Base-by-base conservation (phyloP, 2,113 vertebrate species). In the Gopherus evgoodei region DNA sequence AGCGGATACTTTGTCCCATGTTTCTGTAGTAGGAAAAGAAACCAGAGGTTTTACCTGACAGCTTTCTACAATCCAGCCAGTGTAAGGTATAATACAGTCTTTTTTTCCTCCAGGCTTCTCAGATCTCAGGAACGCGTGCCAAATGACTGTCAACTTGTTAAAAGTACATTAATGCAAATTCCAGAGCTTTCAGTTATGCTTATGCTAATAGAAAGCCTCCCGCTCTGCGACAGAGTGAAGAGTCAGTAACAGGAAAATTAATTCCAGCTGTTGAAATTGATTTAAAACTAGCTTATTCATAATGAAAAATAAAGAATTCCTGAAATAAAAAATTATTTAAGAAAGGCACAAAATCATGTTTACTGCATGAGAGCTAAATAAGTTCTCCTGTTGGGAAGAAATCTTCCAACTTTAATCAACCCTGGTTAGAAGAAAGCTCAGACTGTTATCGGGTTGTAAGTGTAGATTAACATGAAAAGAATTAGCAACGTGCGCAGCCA, bases 191-290 rank as follows among this genome's bases (percentile, higher is more conserved):
- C 97, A 96, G 97, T 98, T 98, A 97, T 98, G 97, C 97, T 98
- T 98, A 98, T 98, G 97, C 97, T 98, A 98, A 98, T 98, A 97
- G 97, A 98, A 98, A 97, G 96, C 97, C 98, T 97, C 97, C 96
- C 47, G 90, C 96, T 97, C 96, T 89, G 82, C 98, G 97, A 98
- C 97, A 98, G 97, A 98, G 96, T 97, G 97, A 98, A 98, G 97
- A 98, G 96, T 97, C 97, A 96, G 96, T 93, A 98, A 97, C 94
- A 95, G 93, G 97, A 98, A 98, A 98, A 98, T 98, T 97, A 98
- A 98, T 97, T 98, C 97, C 98, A 98, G 98, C 98, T 98, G 98
- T 97, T 98, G 96, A 97, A 97, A 97, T 97, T 97, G 96, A 97
- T 98, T 98, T 97, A 95, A 97, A 97, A 97, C 93, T 95, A 95